Evolutionary conservation across 2,113 vertebrate genomes (phyloP).

Genomic region (Scalopus aquaticus): DNA sequence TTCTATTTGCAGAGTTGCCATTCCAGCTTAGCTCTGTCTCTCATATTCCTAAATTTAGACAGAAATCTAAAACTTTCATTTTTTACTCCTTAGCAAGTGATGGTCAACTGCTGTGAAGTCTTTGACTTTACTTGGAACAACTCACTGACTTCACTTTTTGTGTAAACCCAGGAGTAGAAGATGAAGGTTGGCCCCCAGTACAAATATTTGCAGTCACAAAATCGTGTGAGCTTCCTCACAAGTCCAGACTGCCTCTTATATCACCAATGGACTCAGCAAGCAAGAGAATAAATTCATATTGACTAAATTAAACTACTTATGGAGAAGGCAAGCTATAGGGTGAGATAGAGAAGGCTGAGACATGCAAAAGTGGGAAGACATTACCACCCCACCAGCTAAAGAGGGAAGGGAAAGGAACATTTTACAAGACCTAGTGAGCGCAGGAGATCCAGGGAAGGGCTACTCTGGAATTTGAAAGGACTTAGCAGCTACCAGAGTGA

Average conservation of each 20-base stretch:
- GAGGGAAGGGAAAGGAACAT: background rate
- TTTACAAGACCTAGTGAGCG: background rate
- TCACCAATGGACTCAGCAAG: background rate
- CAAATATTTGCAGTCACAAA: background rate
- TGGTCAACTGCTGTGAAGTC: background rate
- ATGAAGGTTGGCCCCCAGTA: background rate
- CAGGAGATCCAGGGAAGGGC: fast-evolving
- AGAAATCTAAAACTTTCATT: background rate
- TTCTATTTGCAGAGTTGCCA: background rate
- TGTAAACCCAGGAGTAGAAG: background rate
- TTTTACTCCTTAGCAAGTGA: background rate
- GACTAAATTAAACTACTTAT: background rate
- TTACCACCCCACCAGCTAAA: background rate
- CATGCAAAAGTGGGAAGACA: background rate
- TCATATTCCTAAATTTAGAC: background rate
- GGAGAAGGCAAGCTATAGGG: background rate
- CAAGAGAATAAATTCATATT: background rate
- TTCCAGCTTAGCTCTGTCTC: background rate
- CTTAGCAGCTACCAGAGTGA: background rate
- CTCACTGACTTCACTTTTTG: background rate
- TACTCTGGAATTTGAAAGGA: background rate
- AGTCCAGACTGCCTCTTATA: background rate
- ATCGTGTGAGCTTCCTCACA: background rate
- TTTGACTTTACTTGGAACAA: background rate
- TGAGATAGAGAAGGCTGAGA: background rate